These are phyloP conservation scores for Xylocopa sonorina DNA, from an alignment of 1,140 invertebrate species.

Conservation along the genomic window DNA sequence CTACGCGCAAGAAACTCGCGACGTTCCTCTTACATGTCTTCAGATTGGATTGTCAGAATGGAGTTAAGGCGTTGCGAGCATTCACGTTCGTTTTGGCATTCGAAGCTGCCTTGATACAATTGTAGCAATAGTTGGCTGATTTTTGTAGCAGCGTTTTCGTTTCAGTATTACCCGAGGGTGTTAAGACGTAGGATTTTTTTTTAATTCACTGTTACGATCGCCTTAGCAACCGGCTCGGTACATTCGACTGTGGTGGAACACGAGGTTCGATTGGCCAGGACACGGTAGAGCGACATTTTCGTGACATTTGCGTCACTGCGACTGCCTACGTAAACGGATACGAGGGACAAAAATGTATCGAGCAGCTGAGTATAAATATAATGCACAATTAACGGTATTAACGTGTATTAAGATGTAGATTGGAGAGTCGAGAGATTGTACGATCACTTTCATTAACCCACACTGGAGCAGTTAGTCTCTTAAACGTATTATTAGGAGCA, in stretches of 20 bases:
- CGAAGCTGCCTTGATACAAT: too few relatives aligned
- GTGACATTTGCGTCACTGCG: constrained; percentile 38
- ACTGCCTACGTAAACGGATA: background rate
- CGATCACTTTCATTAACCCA: background rate
- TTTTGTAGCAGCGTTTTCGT: too few relatives aligned
- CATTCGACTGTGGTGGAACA: background rate
- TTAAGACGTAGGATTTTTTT: background rate
- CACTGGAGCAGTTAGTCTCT: too few relatives aligned
- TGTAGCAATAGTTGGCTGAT: too few relatives aligned
- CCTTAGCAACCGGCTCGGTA: background rate
- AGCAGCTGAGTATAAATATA: background rate
- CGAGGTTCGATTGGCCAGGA: background rate
- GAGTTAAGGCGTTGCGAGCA: too few relatives aligned
- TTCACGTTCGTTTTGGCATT: too few relatives aligned
- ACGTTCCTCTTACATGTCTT: too few relatives aligned
- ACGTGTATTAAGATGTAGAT: background rate
- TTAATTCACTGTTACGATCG: background rate
- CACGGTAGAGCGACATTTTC: constrained; percentile 35
- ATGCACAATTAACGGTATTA: background rate
- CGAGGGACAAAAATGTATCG: background rate
- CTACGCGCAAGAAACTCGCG: too few relatives aligned
- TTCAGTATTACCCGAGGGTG: too few relatives aligned
- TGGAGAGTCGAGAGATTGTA: background rate
- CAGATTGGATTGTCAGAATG: too few relatives aligned
- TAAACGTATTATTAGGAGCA: too few relatives aligned